Conservation (phyloP, 2,888 invertebrate genomes). For the Oligia fasciuncula region DNA sequence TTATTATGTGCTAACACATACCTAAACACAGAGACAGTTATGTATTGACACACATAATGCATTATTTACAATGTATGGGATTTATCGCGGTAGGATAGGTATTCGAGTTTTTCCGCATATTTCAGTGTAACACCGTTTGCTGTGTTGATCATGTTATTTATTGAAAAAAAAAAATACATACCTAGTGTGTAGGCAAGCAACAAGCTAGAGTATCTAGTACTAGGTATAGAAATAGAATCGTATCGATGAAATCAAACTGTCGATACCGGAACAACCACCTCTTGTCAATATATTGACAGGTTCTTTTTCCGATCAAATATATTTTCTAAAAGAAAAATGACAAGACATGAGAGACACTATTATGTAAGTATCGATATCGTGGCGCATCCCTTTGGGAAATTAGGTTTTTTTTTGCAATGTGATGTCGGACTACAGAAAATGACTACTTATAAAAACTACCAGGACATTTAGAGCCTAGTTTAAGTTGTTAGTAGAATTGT, state of each 20-base stretch:
- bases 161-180: background rate
- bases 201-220: background rate
- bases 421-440: too few species aligned
- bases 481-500: background rate
- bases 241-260: background rate
- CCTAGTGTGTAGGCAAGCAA: background rate
- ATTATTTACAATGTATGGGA: conserved; percentile 16
- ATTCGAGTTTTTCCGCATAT: conserved; percentile 12
- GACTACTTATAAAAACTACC: too few species aligned
- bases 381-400: conserved; percentile 2
- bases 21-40: conserved; percentile 38
- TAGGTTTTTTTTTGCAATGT: background rate
- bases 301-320: background rate
- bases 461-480: too few species aligned
- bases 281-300: background rate
- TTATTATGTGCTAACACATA: conserved; percentile 37
- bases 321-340: background rate
- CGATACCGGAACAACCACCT: background rate
- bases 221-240: background rate
- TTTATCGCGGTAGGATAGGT: background rate
- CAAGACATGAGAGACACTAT: background rate
- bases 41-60: conserved; percentile 39
- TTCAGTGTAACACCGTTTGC: background rate
- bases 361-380: background rate
- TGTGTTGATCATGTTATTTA: background rate